Percentiles rank a stretch among this genome's conserved stretches.
Evolutionary conservation across 2,888 invertebrate genomes (phyloP).

Genomic region (Furcula furcula): DNA sequence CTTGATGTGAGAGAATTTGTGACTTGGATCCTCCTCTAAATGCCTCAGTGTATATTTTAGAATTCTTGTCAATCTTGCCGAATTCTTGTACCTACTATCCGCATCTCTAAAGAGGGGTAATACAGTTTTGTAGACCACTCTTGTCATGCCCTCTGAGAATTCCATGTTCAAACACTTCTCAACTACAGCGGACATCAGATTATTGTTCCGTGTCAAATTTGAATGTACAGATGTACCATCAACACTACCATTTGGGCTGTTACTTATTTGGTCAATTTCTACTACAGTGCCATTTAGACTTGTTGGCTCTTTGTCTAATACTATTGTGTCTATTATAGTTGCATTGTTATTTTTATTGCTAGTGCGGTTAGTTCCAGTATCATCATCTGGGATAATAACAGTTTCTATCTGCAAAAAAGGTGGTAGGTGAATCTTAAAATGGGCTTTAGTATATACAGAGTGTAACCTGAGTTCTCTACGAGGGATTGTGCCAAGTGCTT

Average conservation of each 20-base stretch:
- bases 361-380: neutral
- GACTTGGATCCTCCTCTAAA: slow-evolving; percentile 37
- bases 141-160: slow-evolving; percentile 42
- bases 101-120: slow-evolving; percentile 37
- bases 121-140: slow-evolving; percentile 44
- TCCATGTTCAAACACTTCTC: slow-evolving; percentile 41
- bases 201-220: slow-evolving; percentile 31
- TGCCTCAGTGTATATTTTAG: slow-evolving; percentile 28
- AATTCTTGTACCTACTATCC: slow-evolving; percentile 36
- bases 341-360: neutral
- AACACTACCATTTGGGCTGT: neutral
- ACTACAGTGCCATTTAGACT: neutral
- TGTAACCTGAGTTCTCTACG: no score
- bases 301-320: slow-evolving; percentile 16
- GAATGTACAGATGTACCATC: slow-evolving; percentile 10
- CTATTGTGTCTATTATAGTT: slow-evolving; percentile 7
- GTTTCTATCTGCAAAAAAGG: slow-evolving; percentile 2
- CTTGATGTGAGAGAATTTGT: slow-evolving; percentile 51
- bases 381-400: slow-evolving; percentile 13
- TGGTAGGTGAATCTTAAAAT: no score
- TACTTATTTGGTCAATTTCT: neutral
- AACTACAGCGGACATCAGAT: slow-evolving; percentile 41
- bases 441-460: no score
- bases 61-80: slow-evolving; percentile 32
- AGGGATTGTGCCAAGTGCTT: no score